Evolutionary conservation across 2,113 vertebrate genomes (phyloP), one percentile per base, ranked within the genome.

Genomic region (Gymnocephalus cernua): DNA sequence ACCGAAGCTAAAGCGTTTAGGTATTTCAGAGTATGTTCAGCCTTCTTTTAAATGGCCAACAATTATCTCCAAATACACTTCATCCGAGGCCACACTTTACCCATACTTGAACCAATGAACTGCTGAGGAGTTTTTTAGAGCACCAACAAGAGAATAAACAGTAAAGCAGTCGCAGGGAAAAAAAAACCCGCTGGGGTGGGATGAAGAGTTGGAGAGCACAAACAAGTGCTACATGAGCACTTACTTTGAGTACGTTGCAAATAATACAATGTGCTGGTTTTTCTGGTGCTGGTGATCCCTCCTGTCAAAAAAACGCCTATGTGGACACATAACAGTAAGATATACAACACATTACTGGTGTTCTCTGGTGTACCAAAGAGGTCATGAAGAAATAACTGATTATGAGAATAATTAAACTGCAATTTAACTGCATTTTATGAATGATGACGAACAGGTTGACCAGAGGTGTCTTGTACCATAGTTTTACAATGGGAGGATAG

Each of bases 21-120:
- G 6, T 18, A 6, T 27, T 64, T 82, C 53, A 25, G 1, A 35
- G 54, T 48, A n/a, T 8, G 4, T 47, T 77, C 16, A 21, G 56
- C 27, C n/a, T 10, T 54, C 16, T n/a, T 41, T 64, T 44, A 25
- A 23, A 68, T 53, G 1, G 32, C 18, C 29, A 2, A 41, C 66
- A 72, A 74, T 89, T 74, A 84, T 80, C 80, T 69, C 61, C 41
- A 21, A 64, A 82, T 16, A 18, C 58, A 57, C 72, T 79, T 78
- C 41, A 73, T 58, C 51, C 21, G 51, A 54, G 63, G 16, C 61
- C 18, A 61, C 79, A 57, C 83, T 88, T 59, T 41, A 79, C 48
- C 76, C n/a, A 13, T 45, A 79, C 86, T 87, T 32, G 38, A 89
- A 72, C 57, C 48, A 86, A 85, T 75, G 47, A 73, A 80, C 77